A percentile compares a stretch with the other conserved stretches of the same genome.
Evolutionary conservation across 2,113 vertebrate species (phyloP).

Genomic region (Dendrocopos noguchii): DNA sequence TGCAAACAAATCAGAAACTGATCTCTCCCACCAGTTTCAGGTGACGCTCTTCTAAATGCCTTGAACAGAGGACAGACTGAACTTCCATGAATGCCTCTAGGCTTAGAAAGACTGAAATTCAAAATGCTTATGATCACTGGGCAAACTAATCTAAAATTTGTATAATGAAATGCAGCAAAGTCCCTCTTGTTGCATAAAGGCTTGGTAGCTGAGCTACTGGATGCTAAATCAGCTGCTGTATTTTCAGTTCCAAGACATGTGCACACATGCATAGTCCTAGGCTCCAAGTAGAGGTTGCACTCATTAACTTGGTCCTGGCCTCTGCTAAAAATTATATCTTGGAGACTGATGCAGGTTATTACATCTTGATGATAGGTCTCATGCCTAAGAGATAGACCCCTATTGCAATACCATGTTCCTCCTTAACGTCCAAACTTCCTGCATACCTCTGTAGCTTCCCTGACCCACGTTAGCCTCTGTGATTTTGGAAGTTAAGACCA

Average conservation of each 20-base stretch:
- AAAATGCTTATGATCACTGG: background rate
- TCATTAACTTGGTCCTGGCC: background rate
- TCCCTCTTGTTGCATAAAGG: background rate
- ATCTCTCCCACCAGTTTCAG: background rate
- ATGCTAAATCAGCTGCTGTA: background rate
- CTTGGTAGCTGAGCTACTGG: background rate
- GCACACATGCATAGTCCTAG: accelerated
- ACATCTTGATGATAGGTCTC: background rate
- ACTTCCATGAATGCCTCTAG: background rate
- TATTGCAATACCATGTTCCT: background rate
- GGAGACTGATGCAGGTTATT: background rate
- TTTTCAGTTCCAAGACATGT: background rate
- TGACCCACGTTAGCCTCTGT: too few species aligned
- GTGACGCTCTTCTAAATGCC: background rate
- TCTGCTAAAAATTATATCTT: background rate
- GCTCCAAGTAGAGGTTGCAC: background rate
- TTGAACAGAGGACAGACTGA: background rate
- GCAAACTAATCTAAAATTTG: background rate
- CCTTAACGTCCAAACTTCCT: background rate
- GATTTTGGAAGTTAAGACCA: background rate
- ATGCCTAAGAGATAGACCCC: background rate
- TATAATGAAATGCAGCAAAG: background rate
- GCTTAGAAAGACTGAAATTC: background rate
- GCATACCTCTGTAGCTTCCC: background rate
- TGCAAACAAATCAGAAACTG: background rate